Conservation (phyloP, 2,113 vertebrate genomes). For the Corydoras sp. region DNA sequence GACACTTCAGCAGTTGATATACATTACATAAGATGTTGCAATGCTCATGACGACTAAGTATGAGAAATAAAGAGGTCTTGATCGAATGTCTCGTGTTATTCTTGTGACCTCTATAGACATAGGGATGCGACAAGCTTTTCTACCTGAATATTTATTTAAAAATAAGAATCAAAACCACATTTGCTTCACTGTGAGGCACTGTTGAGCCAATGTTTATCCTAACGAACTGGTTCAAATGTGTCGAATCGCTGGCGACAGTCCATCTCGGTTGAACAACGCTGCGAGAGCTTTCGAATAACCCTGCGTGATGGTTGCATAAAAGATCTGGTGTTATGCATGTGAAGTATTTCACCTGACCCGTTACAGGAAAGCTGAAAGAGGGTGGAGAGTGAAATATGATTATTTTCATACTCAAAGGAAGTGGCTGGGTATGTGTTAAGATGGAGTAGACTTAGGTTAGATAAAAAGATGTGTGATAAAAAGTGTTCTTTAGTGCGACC, state of each 20-base stretch:
- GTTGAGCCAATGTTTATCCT: conserved; percentile 39
- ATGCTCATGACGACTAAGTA: no score
- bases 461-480: no score
- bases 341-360: not conserved
- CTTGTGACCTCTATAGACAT: no score
- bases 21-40: no score
- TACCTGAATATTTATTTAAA: no score
- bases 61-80: no score
- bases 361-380: conserved; percentile 23
- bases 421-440: conserved; percentile 48
- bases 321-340: conserved; percentile 24
- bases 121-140: no score
- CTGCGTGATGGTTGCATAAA: conserved; percentile 33
- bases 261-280: conserved; percentile 39
- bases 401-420: conserved; percentile 44
- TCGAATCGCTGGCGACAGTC: conserved; percentile 22
- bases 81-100: no score
- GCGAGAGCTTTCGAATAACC: conserved; percentile 41
- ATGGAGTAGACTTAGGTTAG: conserved; percentile 39
- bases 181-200: conserved; percentile 47
- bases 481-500: not conserved
- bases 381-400: conserved; percentile 41
- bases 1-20: no score
- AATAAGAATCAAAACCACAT: no score
- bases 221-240: not conserved